Evolutionary conservation across 2,888 invertebrate genomes (phyloP).

Genomic region (Atethmia centrago): DNA sequence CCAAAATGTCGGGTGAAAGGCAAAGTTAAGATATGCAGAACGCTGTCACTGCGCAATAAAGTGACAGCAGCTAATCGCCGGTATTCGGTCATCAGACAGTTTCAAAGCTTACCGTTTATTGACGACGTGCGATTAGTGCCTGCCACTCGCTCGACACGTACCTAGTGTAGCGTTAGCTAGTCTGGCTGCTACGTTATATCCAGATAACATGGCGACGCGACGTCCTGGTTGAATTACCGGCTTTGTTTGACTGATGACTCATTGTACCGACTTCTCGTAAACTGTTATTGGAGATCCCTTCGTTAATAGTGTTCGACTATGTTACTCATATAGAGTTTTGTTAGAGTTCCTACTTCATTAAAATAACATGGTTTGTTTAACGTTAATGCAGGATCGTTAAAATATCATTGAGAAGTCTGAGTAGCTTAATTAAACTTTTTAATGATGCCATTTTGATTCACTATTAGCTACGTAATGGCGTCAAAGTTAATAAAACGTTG

Average conservation of each 20-base stretch:
- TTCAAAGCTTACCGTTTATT: slow-evolving; percentile 61
- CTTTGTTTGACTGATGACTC: slow-evolving; percentile 78
- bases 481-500: slow-evolving; percentile 48
- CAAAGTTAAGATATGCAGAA: slow-evolving; percentile 37
- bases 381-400: slow-evolving; percentile 41
- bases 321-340: slow-evolving; percentile 13
- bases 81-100: slow-evolving; percentile 52
- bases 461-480: slow-evolving; percentile 40
- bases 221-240: slow-evolving; percentile 75
- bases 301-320: slow-evolving; percentile 34
- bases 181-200: slow-evolving; percentile 62
- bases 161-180: slow-evolving; percentile 54
- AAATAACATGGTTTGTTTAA: slow-evolving; percentile 21
- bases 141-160: slow-evolving; percentile 57
- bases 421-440: slow-evolving; percentile 51
- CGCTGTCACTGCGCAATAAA: slow-evolving; percentile 25
- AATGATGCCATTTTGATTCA: slow-evolving; percentile 50
- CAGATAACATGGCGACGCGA: slow-evolving; percentile 74
- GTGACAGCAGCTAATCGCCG: slow-evolving; percentile 25
- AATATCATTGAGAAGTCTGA: slow-evolving; percentile 42
- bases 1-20: slow-evolving; percentile 63
- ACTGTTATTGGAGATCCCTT: slow-evolving; percentile 73
- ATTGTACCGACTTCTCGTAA: slow-evolving; percentile 72
- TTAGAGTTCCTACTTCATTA: slow-evolving; percentile 9
- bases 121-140: slow-evolving; percentile 56